Evolutionary conservation across 2,113 vertebrate genomes (phyloP), one percentile per base, ranked within the genome.

Genomic region (Erpornis zantholeuca): DNA sequence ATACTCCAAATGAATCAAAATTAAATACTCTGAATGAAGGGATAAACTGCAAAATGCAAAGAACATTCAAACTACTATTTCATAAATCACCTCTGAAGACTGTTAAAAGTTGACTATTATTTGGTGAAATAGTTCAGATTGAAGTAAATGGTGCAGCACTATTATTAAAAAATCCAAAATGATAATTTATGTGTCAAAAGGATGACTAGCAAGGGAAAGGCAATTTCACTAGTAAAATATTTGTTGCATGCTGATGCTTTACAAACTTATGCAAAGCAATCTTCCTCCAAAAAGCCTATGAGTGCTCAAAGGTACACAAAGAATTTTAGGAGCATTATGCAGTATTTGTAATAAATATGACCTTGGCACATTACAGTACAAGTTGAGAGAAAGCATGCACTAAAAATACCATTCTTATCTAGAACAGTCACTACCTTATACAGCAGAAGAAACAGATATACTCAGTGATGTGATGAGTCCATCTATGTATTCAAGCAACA

Each of bases 111-210:
- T 79, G 45, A 75, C 50, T 85, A 20, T 90, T 94, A 73, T 91
- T 75, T 73, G 54, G 17, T 63, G 64, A 96, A 96, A 94, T 91
- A 13, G 6, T 50, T 93, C 82, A 68, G 22, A 50, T 42, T 93
- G 77, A 56, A 93, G 53, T 75, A 97, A 96, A 95, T 78, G 64
- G 52, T 22, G 80, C 68, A 91, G 65, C 47, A 38, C n/a, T 82
- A 85, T 91, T 78, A 82, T 93, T 93, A 84, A 94, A 72, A 96
- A 90, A 96, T 40, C 84, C 47, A 42, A 95, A 94, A 81, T 73
- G 27, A 79, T 89, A 53, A 76, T 89, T 96, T 94, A 68, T 77
- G 25, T 80, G 53, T 91, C 89, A 91, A 80, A 96, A 79, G 38
- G 52, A 90, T 86, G 71, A 90, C 76, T 95, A 40, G 52, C 14